These are phyloP conservation scores for Oscarella lobularis DNA, from an alignment of 37 sponge, comb jelly and placozoan species.

Conservation along the genomic window DNA sequence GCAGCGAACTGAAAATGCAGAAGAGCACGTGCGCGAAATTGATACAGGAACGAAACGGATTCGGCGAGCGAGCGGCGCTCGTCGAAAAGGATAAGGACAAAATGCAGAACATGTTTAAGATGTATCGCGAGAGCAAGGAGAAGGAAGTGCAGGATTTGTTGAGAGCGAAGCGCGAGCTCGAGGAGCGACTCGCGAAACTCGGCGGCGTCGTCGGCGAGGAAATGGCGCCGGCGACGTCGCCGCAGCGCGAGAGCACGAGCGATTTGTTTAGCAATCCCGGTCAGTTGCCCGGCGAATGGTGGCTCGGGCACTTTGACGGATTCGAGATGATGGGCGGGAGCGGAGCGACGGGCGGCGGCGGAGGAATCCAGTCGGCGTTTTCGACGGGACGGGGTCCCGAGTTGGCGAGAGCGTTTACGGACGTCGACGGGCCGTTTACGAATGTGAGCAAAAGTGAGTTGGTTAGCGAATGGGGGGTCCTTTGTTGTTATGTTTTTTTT, in stretches of 20 bases:
- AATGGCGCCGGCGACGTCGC: neutral
- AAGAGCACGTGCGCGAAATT: no score
- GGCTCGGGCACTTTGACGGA: neutral
- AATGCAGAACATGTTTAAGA: neutral
- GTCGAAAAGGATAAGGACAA: neutral
- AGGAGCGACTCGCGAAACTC: neutral
- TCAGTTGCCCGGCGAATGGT: neutral
- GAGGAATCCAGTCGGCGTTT: neutral
- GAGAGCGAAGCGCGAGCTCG: neutral
- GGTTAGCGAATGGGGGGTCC: neutral
- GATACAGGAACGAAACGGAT: no score
- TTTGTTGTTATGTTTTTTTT: neutral
- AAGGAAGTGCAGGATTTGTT: neutral
- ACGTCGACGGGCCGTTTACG: neutral
- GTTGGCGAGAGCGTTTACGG: neutral
- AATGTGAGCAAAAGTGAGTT: neutral
- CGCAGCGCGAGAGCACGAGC: neutral
- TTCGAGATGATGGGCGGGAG: no score
- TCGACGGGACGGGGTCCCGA: neutral
- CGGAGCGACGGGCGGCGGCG: no score
- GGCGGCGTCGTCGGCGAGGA: neutral
- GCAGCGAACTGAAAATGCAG: neutral
- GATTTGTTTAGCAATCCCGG: neutral
- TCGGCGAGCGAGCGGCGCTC: neutral
- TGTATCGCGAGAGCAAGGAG: slow-evolving; percentile 2